Percentiles rank a stretch among this genome's conserved stretches.
Conservation (phyloP, 2,113 vertebrate species). For the Cyprinodon tularosa region DNA sequence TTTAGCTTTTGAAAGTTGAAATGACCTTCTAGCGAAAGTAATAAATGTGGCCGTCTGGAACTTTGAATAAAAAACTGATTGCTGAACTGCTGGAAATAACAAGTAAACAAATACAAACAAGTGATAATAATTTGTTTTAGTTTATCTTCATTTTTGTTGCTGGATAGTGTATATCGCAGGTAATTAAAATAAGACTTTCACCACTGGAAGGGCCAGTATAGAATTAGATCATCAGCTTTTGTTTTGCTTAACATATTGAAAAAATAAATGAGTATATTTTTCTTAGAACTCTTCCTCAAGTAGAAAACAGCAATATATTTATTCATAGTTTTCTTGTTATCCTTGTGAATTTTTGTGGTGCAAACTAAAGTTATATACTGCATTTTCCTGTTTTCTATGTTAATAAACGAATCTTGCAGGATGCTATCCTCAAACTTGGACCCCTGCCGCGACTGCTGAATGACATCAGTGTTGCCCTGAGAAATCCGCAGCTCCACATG, state of each 20-base stretch:
- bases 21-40: too few species aligned
- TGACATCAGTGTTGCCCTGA: conserved; percentile 93
- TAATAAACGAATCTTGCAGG: conserved; percentile 71
- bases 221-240: neutral
- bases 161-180: too few species aligned
- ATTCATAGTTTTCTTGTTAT: neutral
- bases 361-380: neutral
- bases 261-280: neutral
- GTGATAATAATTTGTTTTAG: too few species aligned
- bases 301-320: neutral
- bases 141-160: too few species aligned
- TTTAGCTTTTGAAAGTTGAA: too few species aligned
- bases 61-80: too few species aligned
- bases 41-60: too few species aligned
- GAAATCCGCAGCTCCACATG: conserved; percentile 95
- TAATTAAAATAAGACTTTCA: too few species aligned
- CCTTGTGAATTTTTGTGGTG: neutral
- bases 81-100: too few species aligned
- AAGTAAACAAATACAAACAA: too few species aligned
- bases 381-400: neutral
- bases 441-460: conserved; percentile 92
- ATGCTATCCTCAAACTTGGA: conserved; percentile 94
- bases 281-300: neutral
- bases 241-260: neutral
- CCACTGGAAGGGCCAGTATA: too few species aligned